Base-by-base conservation (phyloP, 1,140 invertebrate species). In the Drosophila cardini region DNA sequence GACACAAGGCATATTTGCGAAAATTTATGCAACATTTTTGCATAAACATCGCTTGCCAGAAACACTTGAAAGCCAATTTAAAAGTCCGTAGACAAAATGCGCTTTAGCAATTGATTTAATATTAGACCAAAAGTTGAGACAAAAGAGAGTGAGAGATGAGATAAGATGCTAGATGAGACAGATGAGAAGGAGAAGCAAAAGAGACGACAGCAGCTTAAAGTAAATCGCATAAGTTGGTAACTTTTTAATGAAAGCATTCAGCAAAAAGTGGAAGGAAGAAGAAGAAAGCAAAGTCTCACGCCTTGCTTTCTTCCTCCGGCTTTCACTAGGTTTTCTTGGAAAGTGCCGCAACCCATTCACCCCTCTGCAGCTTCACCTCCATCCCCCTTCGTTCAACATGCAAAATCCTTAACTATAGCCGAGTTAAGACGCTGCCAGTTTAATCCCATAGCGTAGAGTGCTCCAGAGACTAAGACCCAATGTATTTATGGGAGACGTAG, bases 151-250 rank as follows among this genome's bases (percentile, higher is more conserved):
- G 30, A 36, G 34, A 10, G 10, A 34, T 10, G 26, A 32, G 0
- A 6, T 0, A 15, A 42, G 36, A 15, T 15, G 13, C 9, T 7
- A 8, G 8, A 15, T 5, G 15, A 34, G 8, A 15, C 21, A 26
- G 16, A 43, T 18, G 36, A 2, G 13, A 10, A 38, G 52, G 34
- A 36, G 16, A 34, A 52, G 40, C 48, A 62, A 46, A n/a, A 26
- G 53, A 34, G 45, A 30, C 48, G 67, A 46, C n/a, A 26, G 53
- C 42, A 65, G 83, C 84, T 86, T 86, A 83, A 76, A 82, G 65
- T 57, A 86, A 87, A 86, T 86, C 83, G 83, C 83, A 70, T 82
- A 86, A 85, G 82, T 87, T 84, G 80, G 72, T 26, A 76, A 77
- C 80, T 84, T 84, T 80, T 80, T 83, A 86, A 86, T 86, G 79